A percentile compares a stretch with the other conserved stretches of the same genome.
phyloP scores from a whole-genome alignment of 2,888 invertebrate genomes.

The Beris chalybata region DNA sequence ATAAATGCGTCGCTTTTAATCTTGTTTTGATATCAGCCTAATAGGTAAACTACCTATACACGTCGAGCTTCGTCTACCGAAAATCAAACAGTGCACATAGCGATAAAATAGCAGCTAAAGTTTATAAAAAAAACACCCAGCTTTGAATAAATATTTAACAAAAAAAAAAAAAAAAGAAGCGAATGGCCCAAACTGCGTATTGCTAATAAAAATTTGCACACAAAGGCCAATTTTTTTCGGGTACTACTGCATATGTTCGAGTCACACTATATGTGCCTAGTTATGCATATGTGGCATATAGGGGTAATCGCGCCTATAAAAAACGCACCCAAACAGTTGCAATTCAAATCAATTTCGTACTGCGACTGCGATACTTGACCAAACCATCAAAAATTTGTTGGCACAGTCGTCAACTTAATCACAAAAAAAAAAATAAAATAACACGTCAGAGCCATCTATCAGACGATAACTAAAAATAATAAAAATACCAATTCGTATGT shows the following conservation, averaged over 20 bases:
- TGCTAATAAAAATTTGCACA: slow-evolving; percentile 33
- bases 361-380: too few species aligned
- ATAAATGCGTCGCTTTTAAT: slow-evolving; percentile 25
- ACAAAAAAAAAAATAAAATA: too few species aligned
- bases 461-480: too few species aligned
- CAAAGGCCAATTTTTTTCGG: slow-evolving; percentile 23
- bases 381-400: too few species aligned
- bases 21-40: slow-evolving; percentile 34
- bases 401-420: too few species aligned
- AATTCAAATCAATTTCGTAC: too few species aligned
- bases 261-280: not conserved
- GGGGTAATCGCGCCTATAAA: too few species aligned
- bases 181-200: slow-evolving; percentile 10
- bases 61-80: slow-evolving; percentile 31
- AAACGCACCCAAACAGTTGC: too few species aligned
- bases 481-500: too few species aligned
- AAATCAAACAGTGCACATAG: slow-evolving; percentile 37
- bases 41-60: slow-evolving; percentile 24
- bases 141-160: not conserved
- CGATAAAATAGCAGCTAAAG: slow-evolving; percentile 25
- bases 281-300: not conserved
- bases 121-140: slow-evolving; percentile 9
- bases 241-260: not conserved
- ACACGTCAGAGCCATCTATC: too few species aligned
- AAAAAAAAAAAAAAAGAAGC: not conserved